Conservation (phyloP, 2,797 vertebrate genomes). For the Pseudochaenichthys georgianus region DNA sequence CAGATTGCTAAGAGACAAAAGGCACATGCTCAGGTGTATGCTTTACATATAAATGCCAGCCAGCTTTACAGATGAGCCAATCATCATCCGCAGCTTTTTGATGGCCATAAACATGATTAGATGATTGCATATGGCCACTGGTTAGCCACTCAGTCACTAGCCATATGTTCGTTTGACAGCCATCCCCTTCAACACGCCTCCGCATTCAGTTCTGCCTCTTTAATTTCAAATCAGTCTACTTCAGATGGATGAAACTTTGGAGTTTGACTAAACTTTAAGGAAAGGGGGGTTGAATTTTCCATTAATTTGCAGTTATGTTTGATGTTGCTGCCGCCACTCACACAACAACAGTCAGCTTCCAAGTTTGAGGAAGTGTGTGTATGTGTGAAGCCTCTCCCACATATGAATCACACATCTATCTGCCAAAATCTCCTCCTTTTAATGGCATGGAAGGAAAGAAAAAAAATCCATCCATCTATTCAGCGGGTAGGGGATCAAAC, state of each 20-base stretch:
- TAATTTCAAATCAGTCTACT: slow-evolving; percentile 72
- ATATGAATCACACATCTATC: slow-evolving; percentile 69
- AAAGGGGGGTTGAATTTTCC: slow-evolving; percentile 19
- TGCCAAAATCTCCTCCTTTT: slow-evolving; percentile 70
- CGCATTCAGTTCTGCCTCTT: slow-evolving; percentile 70
- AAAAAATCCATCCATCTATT: slow-evolving; percentile 59
- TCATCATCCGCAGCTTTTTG: slow-evolving; percentile 70
- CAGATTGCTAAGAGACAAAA: slow-evolving; percentile 69
- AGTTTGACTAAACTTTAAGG: slow-evolving; percentile 65
- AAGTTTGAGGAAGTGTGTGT: slow-evolving; percentile 57
- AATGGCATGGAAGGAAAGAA: slow-evolving; percentile 56
- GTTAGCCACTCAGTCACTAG: slow-evolving; percentile 75
- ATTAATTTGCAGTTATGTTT: slow-evolving; percentile 71
- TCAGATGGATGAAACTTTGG: slow-evolving; percentile 64
- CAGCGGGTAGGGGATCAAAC: slow-evolving; percentile 79
- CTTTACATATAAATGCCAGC: slow-evolving; percentile 69
- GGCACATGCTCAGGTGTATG: slow-evolving; percentile 67
- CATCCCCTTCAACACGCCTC: slow-evolving; percentile 63
- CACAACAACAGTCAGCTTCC: slow-evolving; percentile 61
- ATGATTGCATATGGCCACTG: slow-evolving; percentile 80
- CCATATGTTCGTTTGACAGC: slow-evolving; percentile 81
- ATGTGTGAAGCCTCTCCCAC: slow-evolving; percentile 67
- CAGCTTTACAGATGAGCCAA: slow-evolving; percentile 74
- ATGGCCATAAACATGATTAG: slow-evolving; percentile 75
- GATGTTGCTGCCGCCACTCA: slow-evolving; percentile 70